These are phyloP conservation scores for Tanytarsus gracilentus DNA, from an alignment of 2,888 invertebrate genomes.

Conservation along the genomic window DNA sequence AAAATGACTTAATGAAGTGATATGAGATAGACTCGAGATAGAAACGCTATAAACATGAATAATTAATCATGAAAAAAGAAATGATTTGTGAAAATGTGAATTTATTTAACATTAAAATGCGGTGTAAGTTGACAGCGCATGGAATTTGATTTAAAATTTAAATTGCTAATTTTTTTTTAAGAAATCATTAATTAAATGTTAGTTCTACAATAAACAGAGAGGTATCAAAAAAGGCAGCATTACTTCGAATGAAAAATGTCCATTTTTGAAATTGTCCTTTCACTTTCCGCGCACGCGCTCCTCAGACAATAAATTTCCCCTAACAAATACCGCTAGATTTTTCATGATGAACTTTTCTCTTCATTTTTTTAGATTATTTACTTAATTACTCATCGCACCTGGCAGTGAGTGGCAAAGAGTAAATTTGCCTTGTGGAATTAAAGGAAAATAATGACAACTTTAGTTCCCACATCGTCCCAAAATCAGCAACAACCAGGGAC, in stretches of 20 bases:
- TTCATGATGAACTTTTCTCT: neutral
- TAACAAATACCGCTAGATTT: neutral
- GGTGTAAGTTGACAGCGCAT: too few species aligned
- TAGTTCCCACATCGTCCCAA: slow-evolving; percentile 38
- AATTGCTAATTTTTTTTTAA: too few species aligned
- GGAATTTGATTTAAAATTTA: too few species aligned
- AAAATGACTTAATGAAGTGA: too few species aligned
- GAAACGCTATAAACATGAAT: too few species aligned
- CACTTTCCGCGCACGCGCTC: neutral
- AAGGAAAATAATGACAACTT: slow-evolving; percentile 39
- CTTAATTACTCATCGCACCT: neutral
- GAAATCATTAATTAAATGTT: neutral
- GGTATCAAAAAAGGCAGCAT: neutral
- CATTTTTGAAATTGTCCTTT: slow-evolving; percentile 10
- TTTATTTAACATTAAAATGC: too few species aligned
- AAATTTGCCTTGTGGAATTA: too few species aligned
- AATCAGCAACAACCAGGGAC: slow-evolving; percentile 33
- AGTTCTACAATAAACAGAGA: neutral
- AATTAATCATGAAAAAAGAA: too few species aligned
- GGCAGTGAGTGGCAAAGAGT: too few species aligned
- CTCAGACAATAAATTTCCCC: neutral
- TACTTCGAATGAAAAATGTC: neutral
- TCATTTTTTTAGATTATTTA: slow-evolving; percentile 1
- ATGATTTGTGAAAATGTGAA: too few species aligned
- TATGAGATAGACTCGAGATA: too few species aligned